Evolutionary conservation across 2,797 vertebrate genomes (phyloP).

Genomic region (Gobionotothen gibberifrons): DNA sequence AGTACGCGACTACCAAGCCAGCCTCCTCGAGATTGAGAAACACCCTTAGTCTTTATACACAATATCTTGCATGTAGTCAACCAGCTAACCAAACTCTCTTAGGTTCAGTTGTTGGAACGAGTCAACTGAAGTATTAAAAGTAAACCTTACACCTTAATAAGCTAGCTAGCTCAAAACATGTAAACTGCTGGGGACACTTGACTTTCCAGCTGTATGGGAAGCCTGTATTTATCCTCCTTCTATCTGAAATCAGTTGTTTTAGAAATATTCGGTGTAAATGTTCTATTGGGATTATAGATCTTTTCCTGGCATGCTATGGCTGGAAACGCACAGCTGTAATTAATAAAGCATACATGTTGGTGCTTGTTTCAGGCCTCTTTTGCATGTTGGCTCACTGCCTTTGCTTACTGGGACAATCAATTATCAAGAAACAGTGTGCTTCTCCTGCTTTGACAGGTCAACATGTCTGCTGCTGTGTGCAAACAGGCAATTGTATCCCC

Average conservation of each 20-base stretch:
- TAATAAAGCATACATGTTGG: background rate
- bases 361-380: background rate
- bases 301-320: background rate
- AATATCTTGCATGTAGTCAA: slow-evolving; percentile 1
- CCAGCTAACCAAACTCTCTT: background rate
- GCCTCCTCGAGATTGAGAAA: too few species aligned
- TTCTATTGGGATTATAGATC: background rate
- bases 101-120: slow-evolving; percentile 1
- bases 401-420: background rate
- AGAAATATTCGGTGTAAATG: background rate
- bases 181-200: background rate
- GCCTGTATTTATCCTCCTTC: background rate
- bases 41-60: background rate
- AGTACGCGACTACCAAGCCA: too few species aligned
- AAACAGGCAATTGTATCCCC: background rate
- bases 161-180: background rate
- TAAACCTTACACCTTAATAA: background rate
- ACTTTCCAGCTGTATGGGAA: background rate
- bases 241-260: slow-evolving; percentile 18
- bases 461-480: background rate
- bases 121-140: background rate
- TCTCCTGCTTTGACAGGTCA: background rate
- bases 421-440: background rate
- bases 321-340: background rate
- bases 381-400: background rate